Base-by-base conservation (phyloP, 2,113 vertebrate genomes). In the Zapornia atra region DNA sequence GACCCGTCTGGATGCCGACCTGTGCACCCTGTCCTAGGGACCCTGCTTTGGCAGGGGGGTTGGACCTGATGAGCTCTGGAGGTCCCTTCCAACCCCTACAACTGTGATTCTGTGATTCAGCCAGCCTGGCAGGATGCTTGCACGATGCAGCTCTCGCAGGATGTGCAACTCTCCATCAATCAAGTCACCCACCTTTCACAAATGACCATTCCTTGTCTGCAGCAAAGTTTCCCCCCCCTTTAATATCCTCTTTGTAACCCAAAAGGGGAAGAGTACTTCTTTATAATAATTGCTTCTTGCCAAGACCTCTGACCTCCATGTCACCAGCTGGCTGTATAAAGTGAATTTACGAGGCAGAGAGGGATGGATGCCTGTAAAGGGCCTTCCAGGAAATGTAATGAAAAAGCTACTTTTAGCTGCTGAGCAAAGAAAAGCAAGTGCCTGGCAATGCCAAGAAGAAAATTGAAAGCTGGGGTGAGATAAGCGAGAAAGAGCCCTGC, bases 341-440 rank as follows among this genome's bases (percentile, higher is more conserved):
- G 93, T 68, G 95, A 92, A 97, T 97, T 97, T 95, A 97, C 69
- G 95, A 96, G 93, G 92, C 88, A 96, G 92, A 70, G 87, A 88
- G 76, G 76, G 92, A 96, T 68, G 78, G 95, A 83, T 90, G 75
- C 76, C 78, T 96, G 77, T 72, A 93, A 96, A 95, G 36, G 80
- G 59, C 73, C 72, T 96, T 96, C 94, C 94, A 97, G 95, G 93
- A 95, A 96, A 96, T 69, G 90, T 94, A 97, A 97, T 97, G 96
- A 97, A 97, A 96, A 97, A 92, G 78, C 93, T 83, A 79, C 86
- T 97, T 94, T 96, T 88, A 90, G 93, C 80, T 89, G 92, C 92
- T 91, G 90, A 96, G 83, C 69, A 95, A 91, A 96, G 94, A 93
- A 86, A 94, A 92, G 76, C 82, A 81, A 86, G 85, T 7, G 50